Conservation (phyloP, 2,888 invertebrate species). For the Perizoma flavofasciatum region DNA sequence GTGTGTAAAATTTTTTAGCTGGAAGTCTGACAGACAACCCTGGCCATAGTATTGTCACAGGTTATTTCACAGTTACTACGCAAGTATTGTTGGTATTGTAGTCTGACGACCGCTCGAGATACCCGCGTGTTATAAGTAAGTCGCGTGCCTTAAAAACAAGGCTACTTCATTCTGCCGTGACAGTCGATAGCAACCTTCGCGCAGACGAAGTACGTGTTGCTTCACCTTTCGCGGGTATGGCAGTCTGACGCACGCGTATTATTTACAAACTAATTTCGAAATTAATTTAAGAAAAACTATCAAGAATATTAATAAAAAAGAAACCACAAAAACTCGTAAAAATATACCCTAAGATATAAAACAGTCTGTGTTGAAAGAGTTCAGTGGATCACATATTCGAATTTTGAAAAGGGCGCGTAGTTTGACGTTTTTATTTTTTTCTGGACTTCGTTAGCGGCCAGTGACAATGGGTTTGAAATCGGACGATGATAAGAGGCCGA, state of each 20-base stretch:
- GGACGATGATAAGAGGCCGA: constrained; percentile 77
- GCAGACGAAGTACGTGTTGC: constrained; percentile 51
- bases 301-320: constrained; percentile 3
- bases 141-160: constrained; percentile 74
- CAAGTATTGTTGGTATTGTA: constrained; percentile 19
- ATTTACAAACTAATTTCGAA: constrained; percentile 33
- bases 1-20: not conserved
- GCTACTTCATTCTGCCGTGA: constrained; percentile 59
- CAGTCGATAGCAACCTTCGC: constrained; percentile 73
- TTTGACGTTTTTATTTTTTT: constrained; percentile 42
- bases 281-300: constrained; percentile 5
- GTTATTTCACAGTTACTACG: constrained; percentile 15
- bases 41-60: constrained; percentile 14
- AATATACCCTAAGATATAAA: not conserved
- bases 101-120: constrained; percentile 24
- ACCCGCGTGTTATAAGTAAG: constrained; percentile 42
- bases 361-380: constrained; percentile 17
- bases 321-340: constrained; percentile 5
- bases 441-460: constrained; percentile 32
- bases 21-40: constrained; percentile 3
- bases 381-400: constrained; percentile 19
- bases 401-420: constrained; percentile 20
- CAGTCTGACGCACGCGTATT: constrained; percentile 61
- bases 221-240: constrained; percentile 56
- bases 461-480: constrained; percentile 79